phyloP scores from a whole-genome alignment of 2,113 vertebrate genomes.

The Sigmodon hispidus region DNA sequence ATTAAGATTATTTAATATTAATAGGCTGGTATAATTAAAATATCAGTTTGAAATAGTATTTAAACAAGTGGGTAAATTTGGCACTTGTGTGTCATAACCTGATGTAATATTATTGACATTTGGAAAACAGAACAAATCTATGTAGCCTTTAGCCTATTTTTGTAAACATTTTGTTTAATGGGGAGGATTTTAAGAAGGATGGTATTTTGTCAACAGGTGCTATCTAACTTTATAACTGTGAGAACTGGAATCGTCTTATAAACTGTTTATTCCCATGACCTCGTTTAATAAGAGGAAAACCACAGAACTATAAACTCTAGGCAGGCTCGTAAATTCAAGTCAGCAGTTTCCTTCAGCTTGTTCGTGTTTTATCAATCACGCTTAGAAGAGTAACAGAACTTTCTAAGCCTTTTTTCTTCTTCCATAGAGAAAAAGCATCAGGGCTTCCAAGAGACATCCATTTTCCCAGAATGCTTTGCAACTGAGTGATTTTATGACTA shows the following conservation, averaged over 20 bases:
- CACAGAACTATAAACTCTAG: neutral
- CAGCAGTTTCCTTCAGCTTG: neutral
- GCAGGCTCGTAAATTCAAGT: neutral
- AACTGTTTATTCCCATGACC: constrained; percentile 35
- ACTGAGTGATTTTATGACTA: neutral
- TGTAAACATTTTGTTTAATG: neutral
- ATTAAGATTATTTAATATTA: constrained; percentile 43
- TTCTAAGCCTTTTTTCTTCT: neutral
- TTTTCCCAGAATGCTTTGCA: neutral
- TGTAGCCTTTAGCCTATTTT: neutral
- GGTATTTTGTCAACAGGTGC: constrained; percentile 47
- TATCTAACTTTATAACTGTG: neutral
- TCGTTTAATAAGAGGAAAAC: constrained; percentile 46
- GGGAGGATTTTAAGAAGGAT: neutral
- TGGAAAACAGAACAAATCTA: constrained; percentile 14
- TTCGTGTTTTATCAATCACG: neutral
- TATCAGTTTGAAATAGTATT: neutral
- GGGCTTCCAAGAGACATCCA: neutral
- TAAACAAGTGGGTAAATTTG: neutral
- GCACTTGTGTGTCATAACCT: neutral
- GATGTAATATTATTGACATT: neutral
- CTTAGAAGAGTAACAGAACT: neutral
- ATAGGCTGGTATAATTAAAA: neutral
- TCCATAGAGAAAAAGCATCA: neutral
- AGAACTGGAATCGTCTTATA: neutral